phyloP scores from a whole-genome alignment of 1,140 invertebrate genomes.

The Telenomus remus region DNA sequence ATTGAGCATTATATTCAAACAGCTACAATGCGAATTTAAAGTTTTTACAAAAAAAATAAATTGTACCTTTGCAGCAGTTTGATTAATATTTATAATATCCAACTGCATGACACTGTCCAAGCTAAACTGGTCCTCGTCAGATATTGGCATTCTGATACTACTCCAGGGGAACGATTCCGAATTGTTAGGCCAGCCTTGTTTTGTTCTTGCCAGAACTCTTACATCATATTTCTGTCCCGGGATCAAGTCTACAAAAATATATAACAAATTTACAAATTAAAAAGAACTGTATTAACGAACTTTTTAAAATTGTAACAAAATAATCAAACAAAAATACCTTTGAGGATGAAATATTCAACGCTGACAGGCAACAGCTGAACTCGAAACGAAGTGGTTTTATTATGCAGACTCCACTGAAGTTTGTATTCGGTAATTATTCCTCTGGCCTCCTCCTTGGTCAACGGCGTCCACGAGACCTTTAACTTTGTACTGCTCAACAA shows the following conservation, averaged over 20 bases:
- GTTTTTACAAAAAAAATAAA: too few species aligned
- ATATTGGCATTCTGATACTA: slow-evolving; percentile 72
- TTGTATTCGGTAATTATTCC: slow-evolving; percentile 79
- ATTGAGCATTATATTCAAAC: not conserved
- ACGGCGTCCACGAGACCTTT: slow-evolving; percentile 78
- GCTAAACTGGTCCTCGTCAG: slow-evolving; percentile 57
- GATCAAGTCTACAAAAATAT: slow-evolving; percentile 70
- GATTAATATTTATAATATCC: slow-evolving; percentile 71
- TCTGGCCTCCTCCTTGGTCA: slow-evolving; percentile 77
- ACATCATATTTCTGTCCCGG: slow-evolving; percentile 78
- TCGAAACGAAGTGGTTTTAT: slow-evolving; percentile 70
- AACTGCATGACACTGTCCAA: slow-evolving; percentile 68
- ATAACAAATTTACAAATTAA: slow-evolving; percentile 7
- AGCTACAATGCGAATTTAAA: too few species aligned
- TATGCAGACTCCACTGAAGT: slow-evolving; percentile 78
- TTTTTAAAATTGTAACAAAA: too few species aligned
- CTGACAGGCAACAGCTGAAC: slow-evolving; percentile 72
- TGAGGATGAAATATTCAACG: slow-evolving; percentile 73
- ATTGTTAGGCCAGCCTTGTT: slow-evolving; percentile 74
- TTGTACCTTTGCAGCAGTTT: slow-evolving; percentile 71
- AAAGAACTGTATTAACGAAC: too few species aligned
- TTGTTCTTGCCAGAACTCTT: slow-evolving; percentile 76
- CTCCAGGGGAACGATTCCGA: slow-evolving; percentile 76
- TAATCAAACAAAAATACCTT: slow-evolving; percentile 68
- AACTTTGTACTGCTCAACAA: slow-evolving; percentile 76